Evolutionary conservation across 1,140 invertebrate species (phyloP).

Genomic region (Trachelipus rathkii): DNA sequence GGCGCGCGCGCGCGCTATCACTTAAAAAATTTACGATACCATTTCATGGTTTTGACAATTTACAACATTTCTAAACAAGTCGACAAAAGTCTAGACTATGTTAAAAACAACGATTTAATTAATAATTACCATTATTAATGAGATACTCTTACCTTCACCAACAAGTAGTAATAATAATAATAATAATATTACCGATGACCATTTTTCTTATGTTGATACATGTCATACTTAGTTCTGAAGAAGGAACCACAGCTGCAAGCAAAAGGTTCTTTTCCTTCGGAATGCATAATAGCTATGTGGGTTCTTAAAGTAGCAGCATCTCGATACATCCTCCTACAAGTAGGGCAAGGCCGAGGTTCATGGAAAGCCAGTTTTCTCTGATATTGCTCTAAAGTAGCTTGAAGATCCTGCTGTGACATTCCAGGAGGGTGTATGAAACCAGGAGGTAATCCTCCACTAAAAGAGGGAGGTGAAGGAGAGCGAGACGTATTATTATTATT

Average conservation of each 20-base stretch:
- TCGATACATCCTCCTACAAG: conserved; percentile 48
- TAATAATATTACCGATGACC: conserved; percentile 43
- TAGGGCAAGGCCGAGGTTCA: conserved; percentile 49
- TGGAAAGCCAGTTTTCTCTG: conserved; percentile 49
- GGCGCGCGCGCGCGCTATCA: no score
- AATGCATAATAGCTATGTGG: conserved; percentile 50
- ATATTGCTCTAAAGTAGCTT: conserved; percentile 27
- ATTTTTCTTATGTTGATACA: conserved; percentile 50
- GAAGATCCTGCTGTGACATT: not conserved
- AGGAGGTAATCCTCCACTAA: not conserved
- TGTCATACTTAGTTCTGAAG: conserved; percentile 49
- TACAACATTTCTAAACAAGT: no score
- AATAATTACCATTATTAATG: no score
- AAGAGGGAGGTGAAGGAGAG: not conserved
- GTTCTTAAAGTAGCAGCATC: conserved; percentile 50
- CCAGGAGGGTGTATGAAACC: not conserved
- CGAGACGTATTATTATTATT: not conserved
- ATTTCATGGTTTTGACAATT: no score
- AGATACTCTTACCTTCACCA: no score
- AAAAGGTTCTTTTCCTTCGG: conserved; percentile 48
- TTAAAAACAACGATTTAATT: no score
- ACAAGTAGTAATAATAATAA: no score
- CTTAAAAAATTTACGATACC: no score
- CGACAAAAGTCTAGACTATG: no score
- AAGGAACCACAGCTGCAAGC: conserved; percentile 48